Evolutionary conservation across 2,113 vertebrate species (phyloP), one percentile per base, ranked within the genome.

Genomic region (Gasterosteus nipponicus): DNA sequence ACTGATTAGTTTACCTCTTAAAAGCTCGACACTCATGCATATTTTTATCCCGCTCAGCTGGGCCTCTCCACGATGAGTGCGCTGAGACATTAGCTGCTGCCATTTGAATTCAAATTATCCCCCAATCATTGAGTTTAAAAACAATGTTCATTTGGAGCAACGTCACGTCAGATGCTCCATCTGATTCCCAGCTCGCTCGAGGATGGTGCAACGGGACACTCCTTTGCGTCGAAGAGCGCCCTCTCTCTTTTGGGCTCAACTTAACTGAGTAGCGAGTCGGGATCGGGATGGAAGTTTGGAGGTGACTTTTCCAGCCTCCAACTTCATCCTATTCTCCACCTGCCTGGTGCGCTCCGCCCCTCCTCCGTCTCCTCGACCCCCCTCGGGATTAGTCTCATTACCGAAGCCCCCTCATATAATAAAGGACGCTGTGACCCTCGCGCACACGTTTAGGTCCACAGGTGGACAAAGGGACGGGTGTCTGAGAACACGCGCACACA

Each of bases 61-160:
- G 73, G 56, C 65, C 42, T 42, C 78, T 85, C 62, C 69, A 57
- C 31, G 31, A 72, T 51, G 49, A 86, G 81, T 7, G 42, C 26
- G 2, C 68, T 41, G 12, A 85, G 19, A 78, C 75, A 82, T 78
- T 81, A 86, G 87, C 86, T 79, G 81, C 81, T 69, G 77, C 85
- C 66, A 84, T 90, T 86, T 85, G 80, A 69, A 89, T 87, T 91
- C 71, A 81, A 90, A 90, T 89, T 66, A 89, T 77, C 75, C 73
- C 61, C 69, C 75, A 77, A 84, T 86, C 77, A 87, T 78, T 86
- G 86, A 77, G 73, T 75, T 82, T 78, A 65, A 72, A 83, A 77
- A 75, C 70, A 73, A 31, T 61, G 72, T 66, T 75, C 60, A 60
- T 53, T 42, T 53, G 51, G 62, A 59, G 70, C 35, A 49, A 26